phyloP scores from a whole-genome alignment of 2,888 invertebrate species.

The Lissocephala sabroskyi region DNA sequence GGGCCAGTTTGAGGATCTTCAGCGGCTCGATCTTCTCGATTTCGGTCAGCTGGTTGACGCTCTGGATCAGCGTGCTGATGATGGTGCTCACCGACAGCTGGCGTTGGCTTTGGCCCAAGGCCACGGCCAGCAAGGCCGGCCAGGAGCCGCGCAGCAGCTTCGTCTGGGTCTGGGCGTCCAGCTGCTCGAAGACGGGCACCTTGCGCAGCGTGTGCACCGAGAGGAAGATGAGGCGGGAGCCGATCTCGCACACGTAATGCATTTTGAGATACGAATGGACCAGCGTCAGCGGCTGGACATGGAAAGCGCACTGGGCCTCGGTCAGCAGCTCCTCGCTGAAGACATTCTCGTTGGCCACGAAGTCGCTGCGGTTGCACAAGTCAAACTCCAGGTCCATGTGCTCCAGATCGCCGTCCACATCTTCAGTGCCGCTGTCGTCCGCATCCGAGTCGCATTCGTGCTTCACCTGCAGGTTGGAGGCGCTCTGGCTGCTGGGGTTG shows the following conservation, averaged over 20 bases:
- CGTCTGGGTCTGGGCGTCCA: conserved; percentile 89
- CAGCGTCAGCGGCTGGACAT: conserved; percentile 83
- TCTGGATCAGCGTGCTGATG: conserved; percentile 81
- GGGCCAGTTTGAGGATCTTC: conserved; percentile 83
- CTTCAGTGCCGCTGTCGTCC: conserved; percentile 54
- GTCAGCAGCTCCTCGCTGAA: conserved; percentile 79
- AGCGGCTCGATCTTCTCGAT: conserved; percentile 82
- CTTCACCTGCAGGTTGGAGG: conserved; percentile 46
- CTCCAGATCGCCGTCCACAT: conserved; percentile 46
- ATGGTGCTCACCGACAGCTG: conserved; percentile 85
- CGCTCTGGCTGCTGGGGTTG: conserved; percentile 3
- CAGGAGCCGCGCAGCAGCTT: conserved; percentile 89
- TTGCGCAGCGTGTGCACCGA: conserved; percentile 92
- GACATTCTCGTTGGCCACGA: conserved; percentile 59
- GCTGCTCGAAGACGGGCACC: conserved; percentile 85
- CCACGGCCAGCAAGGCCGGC: conserved; percentile 93
- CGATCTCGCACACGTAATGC: conserved; percentile 96
- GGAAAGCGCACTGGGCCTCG: conserved; percentile 82
- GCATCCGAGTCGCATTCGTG: conserved; percentile 66
- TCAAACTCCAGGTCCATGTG: conserved; percentile 57
- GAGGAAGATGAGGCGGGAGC: conserved; percentile 91
- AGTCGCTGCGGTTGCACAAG: conserved; percentile 52
- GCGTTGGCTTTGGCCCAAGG: conserved; percentile 86
- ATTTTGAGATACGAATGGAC: conserved; percentile 92
- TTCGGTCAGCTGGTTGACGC: conserved; percentile 73